A percentile compares a stretch with the other conserved stretches of the same genome.
phyloP scores from a whole-genome alignment of 2,113 vertebrate genomes.

The Tamias sibiricus region DNA sequence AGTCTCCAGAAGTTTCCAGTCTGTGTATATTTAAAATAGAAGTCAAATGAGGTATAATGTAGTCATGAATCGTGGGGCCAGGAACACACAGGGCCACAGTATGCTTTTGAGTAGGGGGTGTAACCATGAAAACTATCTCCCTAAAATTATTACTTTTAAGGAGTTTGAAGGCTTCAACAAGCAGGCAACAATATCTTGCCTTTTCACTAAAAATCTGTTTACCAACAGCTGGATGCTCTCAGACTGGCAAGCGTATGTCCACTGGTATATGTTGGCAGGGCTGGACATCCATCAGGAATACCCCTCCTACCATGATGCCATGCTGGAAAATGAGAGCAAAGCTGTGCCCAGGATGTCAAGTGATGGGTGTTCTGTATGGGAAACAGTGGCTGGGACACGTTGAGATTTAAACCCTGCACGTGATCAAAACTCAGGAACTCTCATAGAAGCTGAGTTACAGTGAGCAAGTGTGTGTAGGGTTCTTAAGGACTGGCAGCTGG shows the following conservation, averaged over 20 bases:
- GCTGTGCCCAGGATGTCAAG: too few relatives aligned
- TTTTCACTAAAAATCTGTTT: too few relatives aligned
- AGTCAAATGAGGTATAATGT: not conserved
- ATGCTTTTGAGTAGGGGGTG: too few relatives aligned
- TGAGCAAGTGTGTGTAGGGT: not conserved
- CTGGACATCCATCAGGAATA: accelerated
- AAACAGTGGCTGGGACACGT: not conserved
- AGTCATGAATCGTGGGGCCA: too few relatives aligned
- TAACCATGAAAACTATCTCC: not conserved
- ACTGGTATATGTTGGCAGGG: too few relatives aligned
- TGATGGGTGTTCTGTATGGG: not conserved
- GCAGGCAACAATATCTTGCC: not conserved
- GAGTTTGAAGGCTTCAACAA: not conserved
- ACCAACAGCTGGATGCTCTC: not conserved
- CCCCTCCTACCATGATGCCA: not conserved
- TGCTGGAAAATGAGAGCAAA: not conserved
- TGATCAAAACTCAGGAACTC: not conserved
- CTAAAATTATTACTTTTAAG: not conserved
- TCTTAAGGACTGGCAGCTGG: accelerated
- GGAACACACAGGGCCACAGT: too few relatives aligned
- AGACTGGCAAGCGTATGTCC: accelerated
- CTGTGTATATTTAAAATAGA: not conserved
- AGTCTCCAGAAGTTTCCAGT: not conserved
- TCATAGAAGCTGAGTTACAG: not conserved
- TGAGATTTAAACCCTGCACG: not conserved